These are phyloP conservation scores for Calidris pugnax DNA, from an alignment of 2,113 vertebrate species.

Conservation along the genomic window DNA sequence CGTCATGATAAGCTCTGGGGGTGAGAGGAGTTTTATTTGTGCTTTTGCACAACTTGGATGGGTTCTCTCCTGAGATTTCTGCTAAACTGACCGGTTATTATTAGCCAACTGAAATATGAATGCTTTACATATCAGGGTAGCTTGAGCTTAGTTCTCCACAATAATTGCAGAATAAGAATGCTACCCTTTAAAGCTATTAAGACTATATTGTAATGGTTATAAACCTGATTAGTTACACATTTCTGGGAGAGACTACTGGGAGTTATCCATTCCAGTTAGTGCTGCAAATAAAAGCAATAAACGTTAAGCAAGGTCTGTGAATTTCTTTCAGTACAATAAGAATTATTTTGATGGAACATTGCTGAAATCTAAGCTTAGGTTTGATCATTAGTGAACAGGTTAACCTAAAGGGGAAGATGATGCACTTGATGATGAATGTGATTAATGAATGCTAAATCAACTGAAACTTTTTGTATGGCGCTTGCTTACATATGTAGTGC, in stretches of 20 bases:
- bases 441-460: neutral
- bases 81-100: neutral
- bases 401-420: neutral
- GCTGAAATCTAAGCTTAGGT: neutral
- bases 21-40: accelerated
- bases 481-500: neutral
- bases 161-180: neutral
- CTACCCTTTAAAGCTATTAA: neutral
- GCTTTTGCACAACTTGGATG: neutral
- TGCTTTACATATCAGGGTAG: neutral
- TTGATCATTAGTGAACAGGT: neutral
- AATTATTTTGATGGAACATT: neutral
- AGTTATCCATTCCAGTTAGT: neutral
- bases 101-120: accelerated
- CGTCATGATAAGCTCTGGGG: accelerated
- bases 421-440: neutral
- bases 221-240: neutral
- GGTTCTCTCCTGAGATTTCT: neutral
- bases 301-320: neutral
- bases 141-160: neutral
- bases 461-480: neutral
- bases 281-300: neutral
- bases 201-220: neutral
- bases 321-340: neutral
- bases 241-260: neutral